Evolutionary conservation across 2,888 invertebrate genomes (phyloP), one percentile per base, ranked within the genome.

Genomic region (Brachylomia viminalis): DNA sequence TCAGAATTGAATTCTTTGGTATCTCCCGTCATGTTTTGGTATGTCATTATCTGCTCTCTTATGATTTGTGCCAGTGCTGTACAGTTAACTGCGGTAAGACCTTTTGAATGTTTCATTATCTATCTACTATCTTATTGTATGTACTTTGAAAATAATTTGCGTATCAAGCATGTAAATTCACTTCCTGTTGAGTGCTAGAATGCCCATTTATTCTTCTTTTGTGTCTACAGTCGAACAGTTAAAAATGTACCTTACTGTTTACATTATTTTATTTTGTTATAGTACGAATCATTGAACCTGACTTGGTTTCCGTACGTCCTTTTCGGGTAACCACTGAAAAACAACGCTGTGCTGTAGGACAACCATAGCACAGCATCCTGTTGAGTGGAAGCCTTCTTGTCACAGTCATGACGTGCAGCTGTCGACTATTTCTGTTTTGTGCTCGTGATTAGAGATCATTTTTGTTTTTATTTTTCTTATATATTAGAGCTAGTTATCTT

Each of bases 31-130:
- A 93, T 96, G 95, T 96, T 96, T 85, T 27, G 95, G 54, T 96
- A 96, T 83, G 94, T 96, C 0, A 90, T 96, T 11, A 95, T 96
- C 59, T 97, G 96, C 73, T 96, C 96, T 0, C 86, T 96, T 0
- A 96, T 96, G 96, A 93, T 96, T 62, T 96, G 96, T 80, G 94
- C 95, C 0, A 94, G 95, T 80, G 96, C 95, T 58, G 91, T 94
- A 10, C 95, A 95, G 80, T 77, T 96, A n/a, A 94, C 93, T 23
- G 91, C 89, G 90, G 95, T 95, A 90, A 88, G 87, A 72, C 15
- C 45, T 72, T 47, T 45, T 56, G 11, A n/a, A 45, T 33, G 2
- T 30, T 11, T 0, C 10, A 38, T 7, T n/a, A 33, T 10, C 0
- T n/a, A 6, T 47, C 6, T 27, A 30, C 8, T 58, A 20, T 20